A percentile compares a stretch with the other conserved stretches of the same genome.
Conservation (phyloP, 2,797 vertebrate species). For the Champsocephalus esox region DNA sequence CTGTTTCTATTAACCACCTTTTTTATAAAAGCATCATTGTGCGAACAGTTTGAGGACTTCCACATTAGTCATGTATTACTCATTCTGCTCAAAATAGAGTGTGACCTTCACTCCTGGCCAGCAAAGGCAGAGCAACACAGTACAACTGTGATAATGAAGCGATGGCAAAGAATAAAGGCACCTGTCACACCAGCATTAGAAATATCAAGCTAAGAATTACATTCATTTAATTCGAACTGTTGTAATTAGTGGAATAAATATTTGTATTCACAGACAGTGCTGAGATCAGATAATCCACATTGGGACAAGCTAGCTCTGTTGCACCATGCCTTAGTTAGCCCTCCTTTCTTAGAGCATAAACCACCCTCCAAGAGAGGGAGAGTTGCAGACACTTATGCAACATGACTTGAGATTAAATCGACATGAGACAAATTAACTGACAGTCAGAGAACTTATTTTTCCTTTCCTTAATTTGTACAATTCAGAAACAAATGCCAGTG, state of each 20-base stretch:
- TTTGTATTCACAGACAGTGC: not conserved
- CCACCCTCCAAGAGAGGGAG: not conserved
- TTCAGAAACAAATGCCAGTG: not conserved
- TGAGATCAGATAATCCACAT: conserved; percentile 4
- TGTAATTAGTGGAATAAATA: not conserved
- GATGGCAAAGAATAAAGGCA: not conserved
- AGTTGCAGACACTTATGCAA: not conserved
- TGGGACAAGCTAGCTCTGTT: conserved; percentile 2
- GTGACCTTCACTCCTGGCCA: conserved; percentile 54
- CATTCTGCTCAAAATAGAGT: conserved; percentile 66
- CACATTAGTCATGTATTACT: conserved; percentile 64
- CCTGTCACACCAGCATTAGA: not conserved
- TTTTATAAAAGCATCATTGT: conserved; percentile 67
- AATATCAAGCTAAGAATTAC: not conserved
- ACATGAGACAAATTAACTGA: not conserved
- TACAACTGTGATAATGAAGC: conserved; percentile 5
- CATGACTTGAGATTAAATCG: not conserved
- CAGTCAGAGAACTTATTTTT: not conserved
- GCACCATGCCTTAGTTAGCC: not conserved
- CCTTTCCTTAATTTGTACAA: not conserved
- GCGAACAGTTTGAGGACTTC: conserved; percentile 60
- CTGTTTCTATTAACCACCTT: conserved; percentile 72
- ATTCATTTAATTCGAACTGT: not conserved
- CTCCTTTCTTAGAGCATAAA: not conserved
- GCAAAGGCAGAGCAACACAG: conserved; percentile 24